A percentile compares a stretch with the other conserved stretches of the same genome.
Conservation (phyloP, 2,888 invertebrate genomes). For the Calliphora vomitoria region DNA sequence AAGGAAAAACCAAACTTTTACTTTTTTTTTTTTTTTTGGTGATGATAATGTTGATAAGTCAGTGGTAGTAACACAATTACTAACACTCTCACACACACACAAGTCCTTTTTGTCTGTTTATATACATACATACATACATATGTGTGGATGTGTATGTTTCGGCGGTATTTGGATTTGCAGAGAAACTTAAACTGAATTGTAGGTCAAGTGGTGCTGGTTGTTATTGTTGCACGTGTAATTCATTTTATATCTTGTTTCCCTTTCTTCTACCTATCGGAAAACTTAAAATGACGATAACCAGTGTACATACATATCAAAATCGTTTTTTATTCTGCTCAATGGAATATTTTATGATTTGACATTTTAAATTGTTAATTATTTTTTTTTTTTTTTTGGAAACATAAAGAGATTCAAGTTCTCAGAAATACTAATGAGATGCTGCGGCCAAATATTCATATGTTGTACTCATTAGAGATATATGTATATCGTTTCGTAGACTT, state of each 20-base stretch:
- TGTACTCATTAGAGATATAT: too few relatives aligned
- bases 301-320: not conserved
- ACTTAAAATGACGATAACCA: not conserved
- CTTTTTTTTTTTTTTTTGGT: not conserved
- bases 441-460: too few relatives aligned
- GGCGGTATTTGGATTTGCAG: not conserved
- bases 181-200: slow-evolving; percentile 8
- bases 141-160: not conserved
- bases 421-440: too few relatives aligned
- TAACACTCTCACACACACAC: not conserved
- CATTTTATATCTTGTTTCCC: slow-evolving; percentile 26
- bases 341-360: not conserved
- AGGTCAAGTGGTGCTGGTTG: slow-evolving; percentile 44
- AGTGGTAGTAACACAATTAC: not conserved
- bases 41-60: slow-evolving; percentile 17
- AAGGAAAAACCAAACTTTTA: slow-evolving; percentile 16
- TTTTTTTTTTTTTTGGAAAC: not conserved
- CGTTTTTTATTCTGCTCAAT: not conserved
- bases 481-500: too few relatives aligned
- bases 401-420: too few relatives aligned
- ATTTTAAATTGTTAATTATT: slow-evolving; percentile 17
- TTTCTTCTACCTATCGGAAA: not conserved
- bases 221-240: slow-evolving; percentile 35
- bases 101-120: not conserved
- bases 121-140: not conserved